Evolutionary conservation across 2,113 vertebrate genomes (phyloP).

Genomic region (Amblyornis subalaris): DNA sequence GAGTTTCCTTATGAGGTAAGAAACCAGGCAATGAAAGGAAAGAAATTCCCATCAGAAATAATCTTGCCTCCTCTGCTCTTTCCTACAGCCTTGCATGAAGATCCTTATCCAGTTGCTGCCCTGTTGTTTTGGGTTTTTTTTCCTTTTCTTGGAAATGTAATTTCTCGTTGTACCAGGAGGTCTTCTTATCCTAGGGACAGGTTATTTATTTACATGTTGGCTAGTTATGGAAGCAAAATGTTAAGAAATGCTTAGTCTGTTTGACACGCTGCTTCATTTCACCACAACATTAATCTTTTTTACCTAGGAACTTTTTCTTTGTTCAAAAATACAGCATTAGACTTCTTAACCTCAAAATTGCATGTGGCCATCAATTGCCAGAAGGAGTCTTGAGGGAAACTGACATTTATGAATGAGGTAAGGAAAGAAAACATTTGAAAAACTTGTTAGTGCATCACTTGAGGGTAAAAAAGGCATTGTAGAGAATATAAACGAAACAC

Average conservation of each 20-base stretch:
- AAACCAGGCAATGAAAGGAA: background rate
- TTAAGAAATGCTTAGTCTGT: background rate
- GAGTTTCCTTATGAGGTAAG: background rate
- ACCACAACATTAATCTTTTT: background rate
- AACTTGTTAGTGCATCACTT: conserved; percentile 39
- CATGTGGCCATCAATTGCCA: background rate
- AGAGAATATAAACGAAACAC: conserved; percentile 16
- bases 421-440: conserved; percentile 36
- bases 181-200: background rate
- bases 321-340: background rate
- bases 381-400: background rate
- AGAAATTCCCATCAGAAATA: background rate
- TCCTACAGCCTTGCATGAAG: background rate
- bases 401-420: conserved; percentile 46
- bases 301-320: background rate
- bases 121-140: background rate
- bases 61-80: background rate
- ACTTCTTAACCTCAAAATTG: conserved; percentile 12
- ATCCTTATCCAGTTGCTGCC: background rate
- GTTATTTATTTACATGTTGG: background rate
- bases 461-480: background rate
- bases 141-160: background rate
- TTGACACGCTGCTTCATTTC: background rate
- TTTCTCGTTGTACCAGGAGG: background rate
- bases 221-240: background rate